phyloP scores from a whole-genome alignment of 2,113 vertebrate genomes.

The Muntiacus reevesi region DNA sequence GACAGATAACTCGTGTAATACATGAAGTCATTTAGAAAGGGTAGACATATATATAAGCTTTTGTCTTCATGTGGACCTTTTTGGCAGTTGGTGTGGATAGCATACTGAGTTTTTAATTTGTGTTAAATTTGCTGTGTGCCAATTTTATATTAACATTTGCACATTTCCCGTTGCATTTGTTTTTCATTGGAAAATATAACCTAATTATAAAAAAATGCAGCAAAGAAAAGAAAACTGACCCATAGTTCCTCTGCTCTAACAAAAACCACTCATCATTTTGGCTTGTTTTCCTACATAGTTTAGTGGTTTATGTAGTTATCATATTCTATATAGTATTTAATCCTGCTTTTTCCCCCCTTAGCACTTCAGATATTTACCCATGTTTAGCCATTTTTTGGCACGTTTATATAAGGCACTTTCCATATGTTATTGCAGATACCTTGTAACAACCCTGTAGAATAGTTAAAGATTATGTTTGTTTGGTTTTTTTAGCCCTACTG shows the following conservation, averaged over 20 bases:
- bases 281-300: neutral
- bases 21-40: neutral
- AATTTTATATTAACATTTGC: neutral
- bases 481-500: neutral
- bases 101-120: neutral
- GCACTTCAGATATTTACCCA: neutral
- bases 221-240: neutral
- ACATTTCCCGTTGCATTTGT: neutral
- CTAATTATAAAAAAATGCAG: neutral
- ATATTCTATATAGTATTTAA: neutral
- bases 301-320: neutral
- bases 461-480: neutral
- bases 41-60: neutral
- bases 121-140: neutral
- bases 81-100: neutral
- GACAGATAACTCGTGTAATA: neutral
- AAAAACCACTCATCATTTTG: neutral
- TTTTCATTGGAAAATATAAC: neutral
- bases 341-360: neutral
- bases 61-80: neutral
- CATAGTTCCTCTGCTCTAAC: neutral
- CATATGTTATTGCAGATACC: neutral
- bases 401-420: neutral
- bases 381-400: neutral
- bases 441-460: neutral